phyloP scores from a whole-genome alignment of 2,888 invertebrate genomes.

The Elysia crispata region DNA sequence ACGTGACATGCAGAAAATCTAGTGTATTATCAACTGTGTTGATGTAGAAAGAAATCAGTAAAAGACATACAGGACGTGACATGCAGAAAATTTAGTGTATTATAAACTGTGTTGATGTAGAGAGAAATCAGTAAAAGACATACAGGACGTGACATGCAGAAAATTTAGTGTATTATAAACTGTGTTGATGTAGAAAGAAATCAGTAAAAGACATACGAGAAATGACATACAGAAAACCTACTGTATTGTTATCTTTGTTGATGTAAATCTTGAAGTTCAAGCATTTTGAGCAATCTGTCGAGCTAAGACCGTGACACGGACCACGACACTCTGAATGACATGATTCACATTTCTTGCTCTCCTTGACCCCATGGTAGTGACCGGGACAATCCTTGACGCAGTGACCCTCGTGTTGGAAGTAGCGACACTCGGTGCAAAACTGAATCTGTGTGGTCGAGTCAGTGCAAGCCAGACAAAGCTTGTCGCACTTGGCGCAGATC shows the following conservation, averaged over 20 bases:
- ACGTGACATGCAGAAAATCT: too few species aligned
- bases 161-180: too few species aligned
- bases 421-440: slow-evolving; percentile 91
- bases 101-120: too few species aligned
- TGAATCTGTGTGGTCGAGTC: slow-evolving; percentile 85
- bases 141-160: too few species aligned
- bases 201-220: too few species aligned
- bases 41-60: too few species aligned
- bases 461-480: slow-evolving; percentile 90
- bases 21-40: too few species aligned
- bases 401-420: slow-evolving; percentile 87
- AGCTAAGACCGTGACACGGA: slow-evolving; percentile 79
- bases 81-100: too few species aligned
- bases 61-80: too few species aligned
- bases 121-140: too few species aligned
- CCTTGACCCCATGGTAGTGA: slow-evolving; percentile 89
- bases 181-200: too few species aligned
- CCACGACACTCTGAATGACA: slow-evolving; percentile 88
- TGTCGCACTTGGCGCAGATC: slow-evolving; percentile 93
- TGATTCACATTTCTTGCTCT: slow-evolving; percentile 84
- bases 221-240: too few species aligned
- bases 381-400: slow-evolving; percentile 86
- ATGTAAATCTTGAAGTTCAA: slow-evolving; percentile 68
- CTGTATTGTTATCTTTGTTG: slow-evolving; percentile 30
- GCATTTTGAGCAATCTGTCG: slow-evolving; percentile 68